Evolutionary conservation across 2,113 vertebrate genomes (phyloP).

Genomic region (Macquaria ambigua): DNA sequence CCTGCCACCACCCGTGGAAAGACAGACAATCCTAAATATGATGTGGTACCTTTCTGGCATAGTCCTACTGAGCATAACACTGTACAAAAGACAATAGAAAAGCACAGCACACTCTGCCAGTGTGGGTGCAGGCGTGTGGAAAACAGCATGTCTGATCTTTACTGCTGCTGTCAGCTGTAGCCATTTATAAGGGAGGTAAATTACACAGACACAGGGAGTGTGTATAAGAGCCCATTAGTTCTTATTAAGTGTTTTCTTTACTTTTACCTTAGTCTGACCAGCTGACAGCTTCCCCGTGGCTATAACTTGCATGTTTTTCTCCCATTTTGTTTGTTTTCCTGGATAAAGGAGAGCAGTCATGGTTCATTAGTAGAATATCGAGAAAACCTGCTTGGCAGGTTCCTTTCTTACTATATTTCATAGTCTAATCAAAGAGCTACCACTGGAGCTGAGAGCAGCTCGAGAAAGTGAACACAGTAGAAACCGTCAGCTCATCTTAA

Average conservation of each 20-base stretch:
- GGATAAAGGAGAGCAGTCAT: conserved; percentile 12
- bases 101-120: not conserved
- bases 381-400: conserved; percentile 21
- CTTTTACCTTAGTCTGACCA: conserved; percentile 39
- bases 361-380: conserved; percentile 49
- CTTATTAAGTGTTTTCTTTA: conserved; percentile 58
- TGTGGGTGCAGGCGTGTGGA: conserved; percentile 25
- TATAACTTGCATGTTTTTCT: conserved; percentile 5
- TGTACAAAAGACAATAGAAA: conserved; percentile 31
- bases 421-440: conserved; percentile 33
- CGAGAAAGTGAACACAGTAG: not conserved
- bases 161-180: conserved; percentile 52
- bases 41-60: conserved; percentile 36
- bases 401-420: conserved; percentile 27
- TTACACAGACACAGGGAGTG: conserved; percentile 27
- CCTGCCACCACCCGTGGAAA: conserved; percentile 29
- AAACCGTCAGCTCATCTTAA: conserved; percentile 1
- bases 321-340: conserved; percentile 40
- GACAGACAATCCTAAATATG: conserved; percentile 38
- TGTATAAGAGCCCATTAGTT: conserved; percentile 59
- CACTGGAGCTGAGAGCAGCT: not conserved
- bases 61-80: conserved; percentile 21
- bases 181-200: conserved; percentile 45
- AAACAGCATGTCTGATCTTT: conserved; percentile 34
- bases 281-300: conserved; percentile 47